Conservation (phyloP, 2,888 invertebrate species). For the Thysanoteuthis rhombus region DNA sequence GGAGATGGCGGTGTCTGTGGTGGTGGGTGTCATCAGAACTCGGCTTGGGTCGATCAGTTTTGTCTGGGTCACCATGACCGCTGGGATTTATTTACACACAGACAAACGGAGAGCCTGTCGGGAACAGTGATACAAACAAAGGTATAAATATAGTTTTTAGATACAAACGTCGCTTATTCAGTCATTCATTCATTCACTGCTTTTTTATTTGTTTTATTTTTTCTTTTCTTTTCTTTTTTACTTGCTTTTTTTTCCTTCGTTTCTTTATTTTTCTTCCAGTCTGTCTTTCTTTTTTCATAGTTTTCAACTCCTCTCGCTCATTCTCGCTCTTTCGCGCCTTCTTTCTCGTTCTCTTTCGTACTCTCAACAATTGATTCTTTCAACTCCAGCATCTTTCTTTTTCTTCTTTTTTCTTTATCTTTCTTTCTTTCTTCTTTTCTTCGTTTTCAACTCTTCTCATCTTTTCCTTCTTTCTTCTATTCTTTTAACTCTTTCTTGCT, state of each 20-base stretch:
- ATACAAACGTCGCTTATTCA: too few species aligned
- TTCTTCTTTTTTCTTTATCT: too few species aligned
- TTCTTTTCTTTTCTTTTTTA: neutral
- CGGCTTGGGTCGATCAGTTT: neutral
- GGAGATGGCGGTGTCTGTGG: neutral
- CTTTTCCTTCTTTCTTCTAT: too few species aligned
- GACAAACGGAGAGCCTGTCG: slow-evolving; percentile 12
- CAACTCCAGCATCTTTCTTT: too few species aligned
- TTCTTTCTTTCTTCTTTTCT: too few species aligned
- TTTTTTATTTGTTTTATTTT: neutral
- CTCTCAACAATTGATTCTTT: too few species aligned
- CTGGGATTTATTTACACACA: slow-evolving; percentile 12
- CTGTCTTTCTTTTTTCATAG: neutral
- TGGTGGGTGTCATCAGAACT: slow-evolving; percentile 12
- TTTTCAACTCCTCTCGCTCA: too few species aligned
- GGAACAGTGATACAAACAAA: neutral
- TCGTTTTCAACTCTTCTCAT: too few species aligned
- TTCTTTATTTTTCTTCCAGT: neutral
- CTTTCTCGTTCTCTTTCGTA: too few species aligned
- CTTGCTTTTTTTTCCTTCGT: neutral
- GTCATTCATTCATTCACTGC: neutral
- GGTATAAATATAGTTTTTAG: slow-evolving; percentile 1
- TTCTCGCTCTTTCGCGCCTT: too few species aligned
- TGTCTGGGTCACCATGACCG: neutral
- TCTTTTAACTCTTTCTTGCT: too few species aligned